Percentiles rank a stretch among this genome's conserved stretches.
Evolutionary conservation across 2,888 invertebrate genomes (phyloP).

Genomic region (Leptopilina drosophilae): DNA sequence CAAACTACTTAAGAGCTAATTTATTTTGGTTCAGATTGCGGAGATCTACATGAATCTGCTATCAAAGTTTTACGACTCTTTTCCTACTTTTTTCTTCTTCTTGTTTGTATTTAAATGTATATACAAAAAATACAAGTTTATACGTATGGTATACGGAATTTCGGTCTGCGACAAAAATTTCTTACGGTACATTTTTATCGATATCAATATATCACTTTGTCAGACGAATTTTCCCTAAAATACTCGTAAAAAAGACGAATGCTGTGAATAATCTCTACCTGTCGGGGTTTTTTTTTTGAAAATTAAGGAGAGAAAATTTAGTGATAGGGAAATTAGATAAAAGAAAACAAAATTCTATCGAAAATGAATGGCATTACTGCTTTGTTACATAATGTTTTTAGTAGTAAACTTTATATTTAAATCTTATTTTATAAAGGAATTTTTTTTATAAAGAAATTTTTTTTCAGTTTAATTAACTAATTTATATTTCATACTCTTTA

Average conservation of each 20-base stretch:
- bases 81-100: not conserved
- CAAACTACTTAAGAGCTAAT: not conserved
- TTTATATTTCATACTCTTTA: too few relatives aligned
- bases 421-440: too few relatives aligned
- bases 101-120: not conserved
- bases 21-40: constrained; percentile 15
- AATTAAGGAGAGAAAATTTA: constrained; percentile 6
- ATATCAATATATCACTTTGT: constrained; percentile 27
- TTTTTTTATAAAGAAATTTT: not conserved
- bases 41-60: constrained; percentile 26
- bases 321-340: constrained; percentile 21
- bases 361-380: not conserved
- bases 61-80: not conserved
- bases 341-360: not conserved
- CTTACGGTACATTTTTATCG: constrained; percentile 30
- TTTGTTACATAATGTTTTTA: too few relatives aligned
- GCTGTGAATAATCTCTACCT: not conserved
- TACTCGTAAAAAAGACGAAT: constrained; percentile 1
- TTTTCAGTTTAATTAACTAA: too few relatives aligned
- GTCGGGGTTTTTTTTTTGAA: not conserved
- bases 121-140: too few relatives aligned
- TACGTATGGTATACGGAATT: not conserved
- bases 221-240: not conserved
- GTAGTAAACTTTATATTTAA: too few relatives aligned
- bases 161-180: constrained; percentile 10